Base-by-base conservation (phyloP, 2,113 vertebrate species). In the Silurus glanis region DNA sequence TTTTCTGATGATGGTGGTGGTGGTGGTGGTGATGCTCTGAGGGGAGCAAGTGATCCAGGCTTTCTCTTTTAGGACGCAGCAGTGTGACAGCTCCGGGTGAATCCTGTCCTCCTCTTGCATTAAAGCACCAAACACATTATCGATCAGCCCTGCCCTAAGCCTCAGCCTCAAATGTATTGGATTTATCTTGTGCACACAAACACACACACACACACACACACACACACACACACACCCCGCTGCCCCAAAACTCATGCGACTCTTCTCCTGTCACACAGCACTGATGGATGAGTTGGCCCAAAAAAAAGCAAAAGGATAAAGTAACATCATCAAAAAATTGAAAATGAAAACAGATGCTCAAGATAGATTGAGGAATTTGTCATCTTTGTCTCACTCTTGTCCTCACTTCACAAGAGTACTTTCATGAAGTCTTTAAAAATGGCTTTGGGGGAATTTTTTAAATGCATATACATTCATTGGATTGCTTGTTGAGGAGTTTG, bases 281-380 rank as follows among this genome's bases (percentile, higher is more conserved):
- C 87, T 93, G 94, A 93, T 91, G 90, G 90, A 93, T 93, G 85
- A 91, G 88, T 89, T 88, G 88, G 62, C 89, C 88, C 86, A 90
- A 90, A 87, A 88, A 87, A 21, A 61, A 37, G 37, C 37, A 37
- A 66, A 78, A 45, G n/a, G 87, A 82, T 28, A 21, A 66, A 83
- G 83, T 78, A 88, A 90, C 75, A 91, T 90, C 91, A 91, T 90
- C 87, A 90, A 87, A 87, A 92, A 91, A 90, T 89, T 87, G 89
- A 72, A 62, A 74, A 87, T 69, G 72, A 67, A 69, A 79, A 37
- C 37, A 59, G 59, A 55, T 58, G 21, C 45, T 84, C 83, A 85
- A 90, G 92, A 94, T 91, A 91, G 90, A 91, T 91, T 90, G 78
- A 88, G 88, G 91, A 90, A 92, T 93, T 92, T 91, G 90, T 92